A percentile compares a stretch with the other conserved stretches of the same genome.
phyloP scores from a whole-genome alignment of 2,888 invertebrate species.

The Eristalis tenax region DNA sequence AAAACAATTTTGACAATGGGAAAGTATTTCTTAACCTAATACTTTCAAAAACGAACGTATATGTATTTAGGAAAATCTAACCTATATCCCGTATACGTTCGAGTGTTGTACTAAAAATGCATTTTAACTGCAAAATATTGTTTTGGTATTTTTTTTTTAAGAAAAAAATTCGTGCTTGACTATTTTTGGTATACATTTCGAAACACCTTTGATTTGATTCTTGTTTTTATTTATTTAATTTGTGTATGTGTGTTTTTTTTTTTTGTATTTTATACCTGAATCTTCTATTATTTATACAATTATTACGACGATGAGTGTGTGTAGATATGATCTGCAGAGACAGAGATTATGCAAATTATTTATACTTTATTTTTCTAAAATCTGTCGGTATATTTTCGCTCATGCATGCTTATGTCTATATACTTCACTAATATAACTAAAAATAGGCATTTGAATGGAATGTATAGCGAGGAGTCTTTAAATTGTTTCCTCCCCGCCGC shows the following conservation, averaged over 20 bases:
- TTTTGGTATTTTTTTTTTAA: not conserved
- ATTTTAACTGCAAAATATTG: not conserved
- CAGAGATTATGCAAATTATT: constrained; percentile 65
- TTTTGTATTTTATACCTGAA: not conserved
- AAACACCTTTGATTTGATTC: not conserved
- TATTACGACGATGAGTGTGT: constrained; percentile 4
- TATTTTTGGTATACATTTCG: constrained; percentile 28
- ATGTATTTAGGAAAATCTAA: not conserved
- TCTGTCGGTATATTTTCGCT: not conserved
- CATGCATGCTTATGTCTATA: constrained; percentile 31
- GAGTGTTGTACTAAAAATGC: not conserved
- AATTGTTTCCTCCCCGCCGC: constrained; percentile 22
- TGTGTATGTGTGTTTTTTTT: no score
- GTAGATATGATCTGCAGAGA: not conserved
- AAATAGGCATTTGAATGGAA: constrained; percentile 67
- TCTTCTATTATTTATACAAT: constrained; percentile 41
- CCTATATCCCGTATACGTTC: not conserved
- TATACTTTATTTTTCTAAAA: constrained; percentile 50
- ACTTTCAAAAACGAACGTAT: constrained; percentile 7
- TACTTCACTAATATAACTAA: constrained; percentile 61
- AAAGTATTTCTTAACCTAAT: constrained; percentile 66
- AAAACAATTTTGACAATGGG: constrained; percentile 68
- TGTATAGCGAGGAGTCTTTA: constrained; percentile 53
- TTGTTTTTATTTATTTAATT: constrained; percentile 2
- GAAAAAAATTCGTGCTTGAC: constrained; percentile 1